These are phyloP conservation scores for Tachina grossa DNA, from an alignment of 2,888 invertebrate genomes.

Conservation along the genomic window DNA sequence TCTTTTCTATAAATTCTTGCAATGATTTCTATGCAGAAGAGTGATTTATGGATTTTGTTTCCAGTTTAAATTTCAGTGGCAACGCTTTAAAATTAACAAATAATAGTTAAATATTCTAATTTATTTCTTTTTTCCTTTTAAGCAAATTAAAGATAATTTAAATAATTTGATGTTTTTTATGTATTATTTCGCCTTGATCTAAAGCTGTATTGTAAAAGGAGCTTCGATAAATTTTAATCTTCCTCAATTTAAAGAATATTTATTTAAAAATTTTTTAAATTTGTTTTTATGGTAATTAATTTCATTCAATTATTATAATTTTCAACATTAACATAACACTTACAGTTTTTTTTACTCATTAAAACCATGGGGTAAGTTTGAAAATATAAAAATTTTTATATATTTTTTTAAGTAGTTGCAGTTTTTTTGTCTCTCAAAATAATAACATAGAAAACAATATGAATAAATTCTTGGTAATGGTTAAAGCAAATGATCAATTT, in stretches of 20 bases:
- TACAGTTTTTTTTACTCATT: constrained; percentile 61
- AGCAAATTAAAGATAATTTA: constrained; percentile 34
- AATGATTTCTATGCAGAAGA: no score
- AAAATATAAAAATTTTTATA: constrained; percentile 30
- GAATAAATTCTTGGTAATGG: constrained; percentile 67
- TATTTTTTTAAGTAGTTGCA: constrained; percentile 61
- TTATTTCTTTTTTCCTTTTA: constrained; percentile 28
- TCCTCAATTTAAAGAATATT: constrained; percentile 16
- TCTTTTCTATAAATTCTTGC: no score
- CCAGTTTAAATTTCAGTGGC: neutral
- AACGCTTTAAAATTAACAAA: constrained; percentile 14
- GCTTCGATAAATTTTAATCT: constrained; percentile 64
- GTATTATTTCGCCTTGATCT: constrained; percentile 45
- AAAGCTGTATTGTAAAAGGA: constrained; percentile 63
- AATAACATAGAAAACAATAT: constrained; percentile 15
- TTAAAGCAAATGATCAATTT: neutral
- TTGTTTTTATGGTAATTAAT: neutral
- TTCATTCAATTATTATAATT: constrained; percentile 42
- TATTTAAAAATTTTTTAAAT: neutral
- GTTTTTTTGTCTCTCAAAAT: constrained; percentile 32
- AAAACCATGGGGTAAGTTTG: constrained; percentile 63
- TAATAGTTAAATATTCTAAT: neutral
- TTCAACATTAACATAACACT: constrained; percentile 67
- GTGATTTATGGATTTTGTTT: neutral
- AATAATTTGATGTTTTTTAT: constrained; percentile 38